Conservation (phyloP, 2,888 invertebrate genomes). For the Synanthedon formicaeformis region DNA sequence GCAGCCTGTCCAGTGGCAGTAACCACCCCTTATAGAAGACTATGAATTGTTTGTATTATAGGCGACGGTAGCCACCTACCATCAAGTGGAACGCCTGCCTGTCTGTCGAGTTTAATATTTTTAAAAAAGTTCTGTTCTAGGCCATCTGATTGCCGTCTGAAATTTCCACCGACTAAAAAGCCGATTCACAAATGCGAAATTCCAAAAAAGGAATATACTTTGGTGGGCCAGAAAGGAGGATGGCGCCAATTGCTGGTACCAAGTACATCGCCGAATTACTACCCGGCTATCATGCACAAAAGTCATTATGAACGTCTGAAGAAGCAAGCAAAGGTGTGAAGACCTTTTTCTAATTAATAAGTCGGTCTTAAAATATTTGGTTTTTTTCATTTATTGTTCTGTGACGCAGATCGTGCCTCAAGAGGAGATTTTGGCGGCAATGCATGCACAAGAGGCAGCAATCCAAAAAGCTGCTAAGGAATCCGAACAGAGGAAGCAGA, state of each 20-base stretch:
- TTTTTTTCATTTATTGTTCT: too few species aligned
- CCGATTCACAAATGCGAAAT: slow-evolving; percentile 58
- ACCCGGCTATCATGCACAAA: slow-evolving; percentile 71
- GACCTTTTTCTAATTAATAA: too few species aligned
- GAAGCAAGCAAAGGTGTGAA: slow-evolving; percentile 66
- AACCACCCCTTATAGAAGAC: too few species aligned
- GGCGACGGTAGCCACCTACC: too few species aligned
- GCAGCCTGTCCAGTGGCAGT: too few species aligned
- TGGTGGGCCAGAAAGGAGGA: slow-evolving; percentile 46
- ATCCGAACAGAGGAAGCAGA: slow-evolving; percentile 68
- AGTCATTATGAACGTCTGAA: slow-evolving; percentile 72
- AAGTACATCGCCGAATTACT: slow-evolving; percentile 54
- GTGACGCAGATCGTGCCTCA: slow-evolving; percentile 34
- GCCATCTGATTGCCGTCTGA: slow-evolving; percentile 56
- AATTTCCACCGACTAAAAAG: slow-evolving; percentile 44
- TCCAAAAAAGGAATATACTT: slow-evolving; percentile 25
- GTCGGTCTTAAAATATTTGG: too few species aligned
- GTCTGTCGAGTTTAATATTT: too few species aligned
- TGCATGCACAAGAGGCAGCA: slow-evolving; percentile 66
- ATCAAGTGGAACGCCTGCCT: too few species aligned
- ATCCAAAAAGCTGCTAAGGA: slow-evolving; percentile 67
- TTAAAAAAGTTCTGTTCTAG: slow-evolving; percentile 18
- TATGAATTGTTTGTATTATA: too few species aligned
- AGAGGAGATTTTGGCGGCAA: slow-evolving; percentile 40
- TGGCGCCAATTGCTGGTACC: slow-evolving; percentile 65